These are phyloP conservation scores for Alauda arvensis DNA, from an alignment of 2,797 vertebrate genomes.

Conservation along the genomic window DNA sequence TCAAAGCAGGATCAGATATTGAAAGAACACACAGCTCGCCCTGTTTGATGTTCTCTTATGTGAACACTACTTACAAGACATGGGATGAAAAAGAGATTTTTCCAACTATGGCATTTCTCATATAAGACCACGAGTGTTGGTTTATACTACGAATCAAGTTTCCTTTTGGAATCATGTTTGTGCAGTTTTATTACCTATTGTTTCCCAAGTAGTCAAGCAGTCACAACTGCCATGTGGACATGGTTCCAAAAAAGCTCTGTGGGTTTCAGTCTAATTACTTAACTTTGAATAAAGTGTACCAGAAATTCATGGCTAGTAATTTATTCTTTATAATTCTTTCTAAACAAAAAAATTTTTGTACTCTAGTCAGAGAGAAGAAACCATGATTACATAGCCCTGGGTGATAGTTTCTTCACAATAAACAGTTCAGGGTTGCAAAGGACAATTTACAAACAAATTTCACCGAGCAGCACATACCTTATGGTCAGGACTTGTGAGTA, in stretches of 20 bases:
- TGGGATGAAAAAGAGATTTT: neutral
- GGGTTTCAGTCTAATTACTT: neutral
- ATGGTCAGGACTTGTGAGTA: neutral
- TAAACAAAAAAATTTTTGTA: neutral
- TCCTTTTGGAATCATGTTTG: neutral
- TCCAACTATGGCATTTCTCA: neutral
- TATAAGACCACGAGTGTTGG: neutral
- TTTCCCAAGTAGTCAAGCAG: neutral
- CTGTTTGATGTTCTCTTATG: rapidly evolving
- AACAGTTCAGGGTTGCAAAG: neutral
- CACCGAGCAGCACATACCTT: neutral
- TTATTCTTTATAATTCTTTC: neutral
- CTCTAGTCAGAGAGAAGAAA: neutral
- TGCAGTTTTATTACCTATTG: constrained; percentile 24
- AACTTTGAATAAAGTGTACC: neutral
- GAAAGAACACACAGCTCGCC: neutral
- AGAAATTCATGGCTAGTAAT: neutral
- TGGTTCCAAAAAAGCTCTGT: neutral
- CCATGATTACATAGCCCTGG: neutral
- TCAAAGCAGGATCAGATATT: neutral
- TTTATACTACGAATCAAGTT: neutral
- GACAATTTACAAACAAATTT: neutral
- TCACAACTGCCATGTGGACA: neutral
- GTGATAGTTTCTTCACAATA: neutral
- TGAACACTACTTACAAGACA: neutral